phyloP scores from a whole-genome alignment of 1,140 invertebrate species.

The Scaptomyza graminum region DNA sequence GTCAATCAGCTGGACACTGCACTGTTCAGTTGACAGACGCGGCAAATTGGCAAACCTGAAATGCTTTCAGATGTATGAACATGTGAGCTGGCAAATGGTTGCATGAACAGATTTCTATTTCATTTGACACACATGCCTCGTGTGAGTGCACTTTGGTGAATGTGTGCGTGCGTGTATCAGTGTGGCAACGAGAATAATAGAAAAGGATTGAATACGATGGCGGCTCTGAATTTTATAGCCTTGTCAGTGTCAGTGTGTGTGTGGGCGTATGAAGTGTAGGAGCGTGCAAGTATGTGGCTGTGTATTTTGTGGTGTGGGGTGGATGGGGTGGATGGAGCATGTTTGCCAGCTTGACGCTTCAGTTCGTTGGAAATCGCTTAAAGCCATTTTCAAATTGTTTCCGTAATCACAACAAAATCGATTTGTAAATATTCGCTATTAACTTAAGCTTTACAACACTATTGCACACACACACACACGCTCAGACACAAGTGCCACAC shows the following conservation, averaged over 20 bases:
- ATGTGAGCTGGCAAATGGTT: constrained; percentile 54
- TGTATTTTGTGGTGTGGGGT: background rate
- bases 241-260: constrained; percentile 23
- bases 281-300: background rate
- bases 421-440: constrained; percentile 65
- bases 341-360: constrained; percentile 63
- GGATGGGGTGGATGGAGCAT: constrained; percentile 32
- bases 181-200: constrained; percentile 22
- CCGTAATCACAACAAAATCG: constrained; percentile 74
- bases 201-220: constrained; percentile 30
- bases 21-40: constrained; percentile 1
- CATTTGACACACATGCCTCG: constrained; percentile 9
- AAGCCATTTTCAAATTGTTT: constrained; percentile 80
- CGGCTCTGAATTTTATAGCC: constrained; percentile 19
- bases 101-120: constrained; percentile 16
- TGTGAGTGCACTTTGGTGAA: constrained; percentile 18
- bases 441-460: constrained; percentile 45
- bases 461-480: background rate
- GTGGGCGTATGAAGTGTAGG: constrained; percentile 1
- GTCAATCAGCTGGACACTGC: constrained; percentile 15
- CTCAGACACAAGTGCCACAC: constrained; percentile 11
- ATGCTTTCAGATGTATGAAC: constrained; percentile 13
- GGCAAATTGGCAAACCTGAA: constrained; percentile 26
- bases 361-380: constrained; percentile 69
- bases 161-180: constrained; percentile 8